A percentile compares a stretch with the other conserved stretches of the same genome.
phyloP scores from a whole-genome alignment of 1,140 invertebrate species.

The Bactericera cockerelli region DNA sequence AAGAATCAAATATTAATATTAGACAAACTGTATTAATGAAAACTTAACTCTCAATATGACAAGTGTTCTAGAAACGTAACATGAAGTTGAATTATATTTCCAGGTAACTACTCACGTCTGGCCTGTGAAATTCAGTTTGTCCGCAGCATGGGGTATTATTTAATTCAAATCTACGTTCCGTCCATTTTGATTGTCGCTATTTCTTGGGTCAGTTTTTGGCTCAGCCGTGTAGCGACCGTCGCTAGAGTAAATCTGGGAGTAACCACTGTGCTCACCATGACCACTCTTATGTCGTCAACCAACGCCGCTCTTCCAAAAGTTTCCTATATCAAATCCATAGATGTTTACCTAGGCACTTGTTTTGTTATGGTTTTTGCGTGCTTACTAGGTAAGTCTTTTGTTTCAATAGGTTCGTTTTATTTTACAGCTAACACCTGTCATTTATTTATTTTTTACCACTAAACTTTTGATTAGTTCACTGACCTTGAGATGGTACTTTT shows the following conservation, averaged over 20 bases:
- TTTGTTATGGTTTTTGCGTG: constrained; percentile 94
- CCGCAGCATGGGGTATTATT: constrained; percentile 93
- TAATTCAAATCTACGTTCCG: constrained; percentile 97
- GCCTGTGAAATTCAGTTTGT: constrained; percentile 93
- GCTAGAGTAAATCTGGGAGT: constrained; percentile 87
- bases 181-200: constrained; percentile 95
- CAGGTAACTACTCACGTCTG: constrained; percentile 92
- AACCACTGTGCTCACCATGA: constrained; percentile 94
- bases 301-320: constrained; percentile 94
- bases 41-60: too few species aligned
- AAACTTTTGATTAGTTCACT: too few species aligned
- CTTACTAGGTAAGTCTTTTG: constrained; percentile 59
- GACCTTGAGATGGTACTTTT: too few species aligned
- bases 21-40: too few species aligned
- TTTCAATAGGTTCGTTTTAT: background rate
- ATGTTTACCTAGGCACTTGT: constrained; percentile 90
- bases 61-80: too few species aligned
- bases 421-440: too few species aligned
- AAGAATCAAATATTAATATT: too few species aligned
- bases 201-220: constrained; percentile 93
- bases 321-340: constrained; percentile 93
- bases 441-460: too few species aligned
- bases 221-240: constrained; percentile 85
- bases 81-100: too few species aligned
- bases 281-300: constrained; percentile 92